phyloP scores from a whole-genome alignment of 2,888 invertebrate genomes.

The Drosophila mettleri region DNA sequence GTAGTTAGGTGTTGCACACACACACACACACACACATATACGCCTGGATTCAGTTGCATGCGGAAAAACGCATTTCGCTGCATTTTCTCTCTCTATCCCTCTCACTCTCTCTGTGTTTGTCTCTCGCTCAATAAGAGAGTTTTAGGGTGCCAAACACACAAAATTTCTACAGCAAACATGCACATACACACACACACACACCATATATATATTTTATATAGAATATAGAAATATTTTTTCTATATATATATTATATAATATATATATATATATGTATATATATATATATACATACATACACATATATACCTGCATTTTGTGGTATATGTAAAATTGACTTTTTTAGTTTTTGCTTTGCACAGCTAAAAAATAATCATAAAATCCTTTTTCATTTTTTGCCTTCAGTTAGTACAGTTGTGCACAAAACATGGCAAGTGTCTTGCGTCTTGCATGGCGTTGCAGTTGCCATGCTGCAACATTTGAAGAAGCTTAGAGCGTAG shows the following conservation, averaged over 20 bases:
- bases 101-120: conserved; percentile 40
- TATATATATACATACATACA: conserved; percentile 5
- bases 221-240: conserved; percentile 50
- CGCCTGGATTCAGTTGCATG: conserved; percentile 26
- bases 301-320: conserved; percentile 1
- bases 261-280: conserved; percentile 22
- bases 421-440: conserved; percentile 54
- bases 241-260: conserved; percentile 5
- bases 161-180: conserved; percentile 9
- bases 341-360: conserved; percentile 75
- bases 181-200: background rate
- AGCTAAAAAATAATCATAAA: conserved; percentile 73
- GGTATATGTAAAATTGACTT: conserved; percentile 15
- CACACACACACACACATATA: conserved; percentile 12
- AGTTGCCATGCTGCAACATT: conserved; percentile 34
- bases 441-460: conserved; percentile 28
- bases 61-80: conserved; percentile 70
- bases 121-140: conserved; percentile 34
- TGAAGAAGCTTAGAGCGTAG: background rate
- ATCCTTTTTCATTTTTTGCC: conserved; percentile 17
- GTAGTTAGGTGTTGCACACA: conserved; percentile 66
- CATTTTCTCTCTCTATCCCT: conserved; percentile 45
- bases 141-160: conserved; percentile 46
- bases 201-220: conserved; percentile 36
- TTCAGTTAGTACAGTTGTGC: conserved; percentile 60